Evolutionary conservation across 2,797 vertebrate species (phyloP), one percentile per base, ranked within the genome.

Genomic region (Enoplosus armatus): DNA sequence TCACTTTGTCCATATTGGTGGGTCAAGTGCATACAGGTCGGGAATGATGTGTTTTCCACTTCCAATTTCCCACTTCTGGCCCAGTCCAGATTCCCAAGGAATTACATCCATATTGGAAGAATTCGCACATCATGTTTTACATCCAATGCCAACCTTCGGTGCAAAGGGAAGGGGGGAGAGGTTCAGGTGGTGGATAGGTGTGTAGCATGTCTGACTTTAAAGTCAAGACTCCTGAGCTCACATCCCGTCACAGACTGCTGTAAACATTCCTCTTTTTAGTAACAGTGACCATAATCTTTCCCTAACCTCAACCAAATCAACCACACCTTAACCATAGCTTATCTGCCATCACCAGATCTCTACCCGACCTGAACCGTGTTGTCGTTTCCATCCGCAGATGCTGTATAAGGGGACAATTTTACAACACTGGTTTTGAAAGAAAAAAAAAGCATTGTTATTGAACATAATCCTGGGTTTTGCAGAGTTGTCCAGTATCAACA

Each of bases 71-170:
- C 45, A 58, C 53, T 67, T 58, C 35, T 69, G 16, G 9, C 20
- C 20, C 50, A 48, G 22, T 41, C 7, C n/a, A 37, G 14, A n/a
- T 27, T 61, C 35, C 55, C 20, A 1, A 60, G 37, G 33, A 71
- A 66, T 75, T 55, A 60, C 48, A 53, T 58, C 14, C 29, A 72
- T 41, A 67, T 27, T 60, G 59, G 53, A 62, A 80, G 59, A 47
- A 24, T 14, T 37, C 41, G 3, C 27, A 27, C 65, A 56, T 47
- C 29, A 41, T 26, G 50, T 39, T 75, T 71, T 58, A 54, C 56
- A 9, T 39, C n/a, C 14, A 16, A 5, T 48, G 15, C 56, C 35
- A 71, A 37, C 41, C 55, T 60, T 27, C 9, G 26, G 59, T 72
- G 35, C 55, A 41, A 72, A 24, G 10, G 29, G 48, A 14, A 54